These are phyloP conservation scores for Clupea harengus DNA, from an alignment of 2,113 vertebrate species.

Conservation along the genomic window DNA sequence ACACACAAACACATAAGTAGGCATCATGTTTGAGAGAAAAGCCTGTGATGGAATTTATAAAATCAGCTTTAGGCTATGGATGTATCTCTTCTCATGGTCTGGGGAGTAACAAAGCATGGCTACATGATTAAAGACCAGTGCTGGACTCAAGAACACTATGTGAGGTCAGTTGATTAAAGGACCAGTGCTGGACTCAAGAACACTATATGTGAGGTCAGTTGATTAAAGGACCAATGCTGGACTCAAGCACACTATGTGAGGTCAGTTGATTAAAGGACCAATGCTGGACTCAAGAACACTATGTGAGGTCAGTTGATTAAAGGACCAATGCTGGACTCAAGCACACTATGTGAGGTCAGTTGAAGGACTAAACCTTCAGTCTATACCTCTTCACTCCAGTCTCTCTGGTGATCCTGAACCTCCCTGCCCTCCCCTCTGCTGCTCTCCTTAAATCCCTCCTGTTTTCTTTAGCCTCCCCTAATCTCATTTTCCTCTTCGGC, in stretches of 20 bases:
- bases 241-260: neutral
- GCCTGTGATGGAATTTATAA: neutral
- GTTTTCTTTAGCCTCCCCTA: neutral
- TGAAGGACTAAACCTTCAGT: slow-evolving; percentile 18
- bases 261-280: too few species aligned
- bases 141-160: neutral
- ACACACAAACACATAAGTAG: neutral
- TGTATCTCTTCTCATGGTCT: neutral
- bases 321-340: neutral
- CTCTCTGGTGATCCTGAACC: neutral
- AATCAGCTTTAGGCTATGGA: neutral
- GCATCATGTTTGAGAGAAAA: neutral
- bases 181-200: neutral
- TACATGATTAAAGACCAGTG: neutral
- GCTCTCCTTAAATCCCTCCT: neutral
- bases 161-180: too few species aligned
- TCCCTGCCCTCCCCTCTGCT: neutral
- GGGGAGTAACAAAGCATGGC: neutral
- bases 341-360: neutral
- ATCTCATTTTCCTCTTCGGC: slow-evolving; percentile 14
- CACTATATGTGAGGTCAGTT: neutral
- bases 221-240: neutral
- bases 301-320: neutral
- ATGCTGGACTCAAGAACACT: neutral
- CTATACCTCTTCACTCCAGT: neutral